A percentile compares a stretch with the other conserved stretches of the same genome.
Conservation (phyloP, 1,140 invertebrate genomes). For the Amyelois transitella region DNA sequence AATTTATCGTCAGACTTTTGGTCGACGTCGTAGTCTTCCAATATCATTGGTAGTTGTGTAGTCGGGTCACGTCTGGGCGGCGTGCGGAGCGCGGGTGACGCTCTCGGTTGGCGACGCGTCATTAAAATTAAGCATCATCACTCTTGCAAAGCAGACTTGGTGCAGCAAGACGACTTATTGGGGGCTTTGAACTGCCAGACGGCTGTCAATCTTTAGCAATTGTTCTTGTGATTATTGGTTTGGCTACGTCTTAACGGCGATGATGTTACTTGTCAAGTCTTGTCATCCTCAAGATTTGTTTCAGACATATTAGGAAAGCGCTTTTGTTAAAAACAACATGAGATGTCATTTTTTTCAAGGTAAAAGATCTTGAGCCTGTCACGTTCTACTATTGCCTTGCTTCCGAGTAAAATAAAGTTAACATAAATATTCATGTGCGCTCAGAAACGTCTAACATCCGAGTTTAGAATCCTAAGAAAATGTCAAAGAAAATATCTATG, state of each 20-base stretch:
- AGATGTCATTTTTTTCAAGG: no score
- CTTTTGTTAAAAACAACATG: no score
- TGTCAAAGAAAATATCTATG: slow-evolving; percentile 47
- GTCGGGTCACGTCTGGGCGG: slow-evolving; percentile 53
- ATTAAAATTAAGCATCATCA: slow-evolving; percentile 74
- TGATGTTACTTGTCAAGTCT: no score
- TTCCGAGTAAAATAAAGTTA: no score
- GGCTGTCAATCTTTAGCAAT: slow-evolving; percentile 55
- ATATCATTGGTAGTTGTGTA: slow-evolving; percentile 54
- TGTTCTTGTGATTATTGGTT: slow-evolving; percentile 57
- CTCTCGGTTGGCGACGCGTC: slow-evolving; percentile 55
- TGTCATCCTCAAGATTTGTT: no score
- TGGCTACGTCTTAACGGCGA: slow-evolving; percentile 18
- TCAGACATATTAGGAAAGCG: no score
- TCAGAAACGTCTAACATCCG: slow-evolving; percentile 10
- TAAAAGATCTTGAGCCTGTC: no score
- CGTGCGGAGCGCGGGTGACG: slow-evolving; percentile 33
- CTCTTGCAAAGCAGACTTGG: slow-evolving; percentile 62
- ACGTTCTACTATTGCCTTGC: no score
- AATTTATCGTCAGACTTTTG: slow-evolving; percentile 72
- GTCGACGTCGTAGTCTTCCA: slow-evolving; percentile 60
- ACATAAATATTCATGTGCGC: not conserved
- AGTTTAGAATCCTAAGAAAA: slow-evolving; percentile 37
- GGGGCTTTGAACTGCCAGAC: slow-evolving; percentile 47
- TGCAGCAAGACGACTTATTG: slow-evolving; percentile 59